Base-by-base conservation (phyloP, 2,888 invertebrate species). In the Athalia rosae region DNA sequence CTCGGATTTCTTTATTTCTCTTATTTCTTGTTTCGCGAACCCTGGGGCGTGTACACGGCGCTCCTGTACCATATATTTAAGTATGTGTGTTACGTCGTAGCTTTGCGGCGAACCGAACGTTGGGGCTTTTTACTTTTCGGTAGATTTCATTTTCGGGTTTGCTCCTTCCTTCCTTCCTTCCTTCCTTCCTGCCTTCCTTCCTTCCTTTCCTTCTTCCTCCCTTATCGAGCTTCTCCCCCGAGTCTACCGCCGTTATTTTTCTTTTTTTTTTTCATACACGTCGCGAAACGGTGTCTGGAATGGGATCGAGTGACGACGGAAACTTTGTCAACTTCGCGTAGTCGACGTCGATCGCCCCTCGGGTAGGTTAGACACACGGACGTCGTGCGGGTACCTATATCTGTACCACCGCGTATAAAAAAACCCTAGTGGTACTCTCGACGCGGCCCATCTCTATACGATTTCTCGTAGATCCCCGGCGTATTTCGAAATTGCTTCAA, bases 401-500 rank as follows among this genome's bases (percentile, higher is more conserved):
- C n/a, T n/a, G n/a, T n/a, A n/a, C n/a, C n/a, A n/a, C n/a, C n/a
- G 28, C 28, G 2, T 0, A n/a, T n/a, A n/a, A 28, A 28, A 28
- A 28, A 0, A 28, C 28, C 28, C 28, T 28, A 28, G 28, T 11
- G 66, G 28, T 66, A 67, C 15, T 67, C 50, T 50, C 11, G 7
- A 11, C 50, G 53, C 48, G 50, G 50, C 28, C 41, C 43, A 28
- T 28, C 28, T 28, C 28, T 28, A 28, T n/a, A n/a, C 28, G 28
- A 28, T 28, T 28, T 28, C 53, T 67, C 53, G 50, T 53, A 67
- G 41, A 11, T 28, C 43, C 53, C 45, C 7, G 28, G 53, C 48
- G 48, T 67, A 9, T 67, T 53, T 53, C 3, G 50, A 67, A 67
- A 67, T 67, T 53, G 67, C 50, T 67, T 50, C 15, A 67, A 67